Evolutionary conservation across 2,113 vertebrate genomes (phyloP).

Genomic region (Daboia siamensis): DNA sequence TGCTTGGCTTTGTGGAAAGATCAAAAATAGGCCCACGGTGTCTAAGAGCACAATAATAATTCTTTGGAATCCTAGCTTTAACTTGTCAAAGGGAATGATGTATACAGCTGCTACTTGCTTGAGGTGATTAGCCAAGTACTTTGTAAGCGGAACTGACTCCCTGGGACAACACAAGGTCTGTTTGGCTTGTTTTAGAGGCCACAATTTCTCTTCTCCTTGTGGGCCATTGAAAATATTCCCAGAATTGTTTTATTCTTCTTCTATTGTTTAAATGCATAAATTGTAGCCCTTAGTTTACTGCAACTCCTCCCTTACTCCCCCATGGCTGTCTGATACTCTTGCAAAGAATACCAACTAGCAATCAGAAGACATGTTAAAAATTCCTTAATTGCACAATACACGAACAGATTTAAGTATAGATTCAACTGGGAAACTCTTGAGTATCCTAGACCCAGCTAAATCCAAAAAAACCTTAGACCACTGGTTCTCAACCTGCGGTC

Average conservation of each 20-base stretch:
- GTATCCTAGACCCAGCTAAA: no score
- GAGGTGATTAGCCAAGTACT: constrained; percentile 14
- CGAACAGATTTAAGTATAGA: no score
- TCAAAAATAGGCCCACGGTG: constrained; percentile 50
- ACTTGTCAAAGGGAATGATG: constrained; percentile 23
- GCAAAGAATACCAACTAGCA: background rate
- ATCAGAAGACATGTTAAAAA: background rate
- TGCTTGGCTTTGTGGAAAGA: constrained; percentile 54
- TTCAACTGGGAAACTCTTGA: no score
- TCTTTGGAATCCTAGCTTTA: constrained; percentile 37
- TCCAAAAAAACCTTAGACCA: no score
- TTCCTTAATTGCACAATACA: background rate
- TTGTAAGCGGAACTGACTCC: fast-evolving
- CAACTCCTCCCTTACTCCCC: background rate
- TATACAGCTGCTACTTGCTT: constrained; percentile 17
- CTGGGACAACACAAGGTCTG: background rate
- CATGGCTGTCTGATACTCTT: background rate
- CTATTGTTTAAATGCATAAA: background rate
- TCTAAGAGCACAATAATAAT: constrained; percentile 45
- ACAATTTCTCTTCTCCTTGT: background rate
- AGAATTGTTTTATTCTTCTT: background rate
- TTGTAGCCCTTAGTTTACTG: background rate
- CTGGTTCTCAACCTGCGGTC: no score
- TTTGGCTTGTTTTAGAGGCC: background rate
- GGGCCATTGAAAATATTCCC: background rate